Conservation (phyloP, 2,888 invertebrate species). For the Spatulosminthurus flaviceps region DNA sequence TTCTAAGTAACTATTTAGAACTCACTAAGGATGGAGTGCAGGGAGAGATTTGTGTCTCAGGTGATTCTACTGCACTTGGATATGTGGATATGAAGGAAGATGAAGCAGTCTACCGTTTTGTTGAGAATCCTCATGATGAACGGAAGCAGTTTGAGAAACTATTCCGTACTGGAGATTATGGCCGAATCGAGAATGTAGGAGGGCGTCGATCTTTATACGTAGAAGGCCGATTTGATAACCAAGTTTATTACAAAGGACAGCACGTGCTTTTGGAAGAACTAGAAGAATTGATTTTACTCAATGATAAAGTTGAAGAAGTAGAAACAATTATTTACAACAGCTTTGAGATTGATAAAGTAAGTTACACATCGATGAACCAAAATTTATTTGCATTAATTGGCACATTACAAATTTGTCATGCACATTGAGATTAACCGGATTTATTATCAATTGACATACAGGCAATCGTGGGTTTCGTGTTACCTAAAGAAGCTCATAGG, state of each 20-base stretch:
- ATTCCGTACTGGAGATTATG: constrained; percentile 59
- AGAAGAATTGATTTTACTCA: constrained; percentile 74
- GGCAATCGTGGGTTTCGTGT: constrained; percentile 39
- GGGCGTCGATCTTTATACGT: constrained; percentile 48
- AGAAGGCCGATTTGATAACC: constrained; percentile 65
- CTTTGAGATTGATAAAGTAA: constrained; percentile 71
- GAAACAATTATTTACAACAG: constrained; percentile 82
- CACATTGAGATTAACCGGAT: too few species aligned
- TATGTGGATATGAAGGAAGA: constrained; percentile 59
- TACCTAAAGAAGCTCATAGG: constrained; percentile 31
- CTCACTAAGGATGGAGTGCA: constrained; percentile 78
- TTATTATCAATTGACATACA: too few species aligned
- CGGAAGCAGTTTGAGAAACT: constrained; percentile 38
- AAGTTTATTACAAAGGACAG: constrained; percentile 86
- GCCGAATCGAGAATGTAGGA: constrained; percentile 50
- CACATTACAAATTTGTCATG: too few species aligned
- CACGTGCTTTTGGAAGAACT: constrained; percentile 86
- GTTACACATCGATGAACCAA: not conserved
- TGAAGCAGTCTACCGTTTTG: not conserved
- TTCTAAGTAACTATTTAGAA: constrained; percentile 76
- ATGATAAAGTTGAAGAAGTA: constrained; percentile 66
- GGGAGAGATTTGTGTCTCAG: constrained; percentile 63
- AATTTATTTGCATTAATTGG: too few species aligned
- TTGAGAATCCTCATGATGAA: constrained; percentile 39
- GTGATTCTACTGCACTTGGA: constrained; percentile 59